Evolutionary conservation across 1,140 invertebrate species (phyloP).

Genomic region (Prorops nasuta): DNA sequence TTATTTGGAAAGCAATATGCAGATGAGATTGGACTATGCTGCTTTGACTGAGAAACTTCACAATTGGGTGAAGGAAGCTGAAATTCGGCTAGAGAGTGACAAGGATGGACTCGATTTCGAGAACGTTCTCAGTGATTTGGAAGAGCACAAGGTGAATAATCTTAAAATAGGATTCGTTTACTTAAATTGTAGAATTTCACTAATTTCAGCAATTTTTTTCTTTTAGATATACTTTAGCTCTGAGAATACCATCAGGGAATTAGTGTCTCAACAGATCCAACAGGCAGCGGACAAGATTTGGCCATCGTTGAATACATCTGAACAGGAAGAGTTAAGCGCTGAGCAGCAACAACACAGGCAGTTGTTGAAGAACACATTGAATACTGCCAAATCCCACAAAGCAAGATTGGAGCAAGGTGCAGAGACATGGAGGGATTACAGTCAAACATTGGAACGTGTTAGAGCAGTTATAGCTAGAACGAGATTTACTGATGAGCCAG

Average conservation of each 20-base stretch:
- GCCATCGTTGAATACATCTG: constrained; percentile 74
- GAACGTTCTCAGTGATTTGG: constrained; percentile 76
- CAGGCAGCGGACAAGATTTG: constrained; percentile 83
- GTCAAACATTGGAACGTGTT: constrained; percentile 72
- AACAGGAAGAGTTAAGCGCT: constrained; percentile 77
- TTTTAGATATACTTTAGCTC: constrained; percentile 72
- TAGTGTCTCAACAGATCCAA: constrained; percentile 79
- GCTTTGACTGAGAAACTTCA: constrained; percentile 74
- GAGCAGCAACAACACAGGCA: constrained; percentile 79
- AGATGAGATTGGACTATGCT: constrained; percentile 72
- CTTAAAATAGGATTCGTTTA: background rate
- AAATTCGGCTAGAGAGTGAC: constrained; percentile 71
- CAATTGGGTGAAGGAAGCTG: constrained; percentile 83
- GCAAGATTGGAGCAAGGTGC: constrained; percentile 74
- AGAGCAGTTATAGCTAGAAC: constrained; percentile 70
- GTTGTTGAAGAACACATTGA: constrained; percentile 76
- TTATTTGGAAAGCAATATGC: constrained; percentile 78
- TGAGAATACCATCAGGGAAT: constrained; percentile 72
- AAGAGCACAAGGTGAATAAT: constrained; percentile 73
- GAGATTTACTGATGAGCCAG: constrained; percentile 72
- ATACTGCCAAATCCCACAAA: constrained; percentile 74
- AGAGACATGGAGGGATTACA: constrained; percentile 79
- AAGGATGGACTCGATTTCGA: constrained; percentile 86
- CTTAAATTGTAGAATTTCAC: background rate
- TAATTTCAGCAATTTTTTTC: constrained; percentile 10